Evolutionary conservation across 2,888 invertebrate genomes (phyloP).

Genomic region (Dendrolimus houi): DNA sequence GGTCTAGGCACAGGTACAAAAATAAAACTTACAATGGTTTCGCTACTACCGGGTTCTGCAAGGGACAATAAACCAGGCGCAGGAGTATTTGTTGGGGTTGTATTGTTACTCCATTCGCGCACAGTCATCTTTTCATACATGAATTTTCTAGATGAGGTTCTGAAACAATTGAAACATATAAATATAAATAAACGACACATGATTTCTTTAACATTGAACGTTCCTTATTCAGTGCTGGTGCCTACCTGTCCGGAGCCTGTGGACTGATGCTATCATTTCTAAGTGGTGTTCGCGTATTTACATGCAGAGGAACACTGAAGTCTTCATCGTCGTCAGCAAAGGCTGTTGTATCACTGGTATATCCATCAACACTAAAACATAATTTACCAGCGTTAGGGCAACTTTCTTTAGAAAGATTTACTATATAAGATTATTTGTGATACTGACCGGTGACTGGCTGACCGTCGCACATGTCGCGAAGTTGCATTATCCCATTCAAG

Average conservation of each 20-base stretch:
- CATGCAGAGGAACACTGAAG: conserved; percentile 82
- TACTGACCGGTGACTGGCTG: conserved; percentile 64
- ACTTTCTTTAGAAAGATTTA: no score
- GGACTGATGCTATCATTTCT: conserved; percentile 62
- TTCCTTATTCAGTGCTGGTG: background rate
- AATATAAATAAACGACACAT: no score
- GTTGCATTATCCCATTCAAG: conserved; percentile 77
- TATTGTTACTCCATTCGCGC: conserved; percentile 66
- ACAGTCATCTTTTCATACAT: conserved; percentile 73
- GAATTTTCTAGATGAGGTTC: conserved; percentile 71
- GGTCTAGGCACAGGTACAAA: no score
- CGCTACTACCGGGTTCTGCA: conserved; percentile 50
- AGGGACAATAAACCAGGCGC: conserved; percentile 66
- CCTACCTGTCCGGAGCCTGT: conserved; percentile 65
- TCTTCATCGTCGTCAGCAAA: conserved; percentile 86
- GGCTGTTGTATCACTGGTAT: conserved; percentile 87
- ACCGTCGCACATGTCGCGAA: conserved; percentile 64
- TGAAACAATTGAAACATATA: conserved; percentile 22
- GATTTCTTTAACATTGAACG: no score
- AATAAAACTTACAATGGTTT: conserved; percentile 42
- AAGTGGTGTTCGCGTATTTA: conserved; percentile 74
- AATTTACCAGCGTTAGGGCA: background rate
- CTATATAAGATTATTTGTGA: background rate
- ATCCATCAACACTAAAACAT: conserved; percentile 79
- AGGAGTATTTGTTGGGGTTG: conserved; percentile 48